Percentiles rank a stretch among this genome's conserved stretches.
These are phyloP conservation scores for Stegastes partitus DNA, from an alignment of 2,113 vertebrate species.

Conservation along the genomic window DNA sequence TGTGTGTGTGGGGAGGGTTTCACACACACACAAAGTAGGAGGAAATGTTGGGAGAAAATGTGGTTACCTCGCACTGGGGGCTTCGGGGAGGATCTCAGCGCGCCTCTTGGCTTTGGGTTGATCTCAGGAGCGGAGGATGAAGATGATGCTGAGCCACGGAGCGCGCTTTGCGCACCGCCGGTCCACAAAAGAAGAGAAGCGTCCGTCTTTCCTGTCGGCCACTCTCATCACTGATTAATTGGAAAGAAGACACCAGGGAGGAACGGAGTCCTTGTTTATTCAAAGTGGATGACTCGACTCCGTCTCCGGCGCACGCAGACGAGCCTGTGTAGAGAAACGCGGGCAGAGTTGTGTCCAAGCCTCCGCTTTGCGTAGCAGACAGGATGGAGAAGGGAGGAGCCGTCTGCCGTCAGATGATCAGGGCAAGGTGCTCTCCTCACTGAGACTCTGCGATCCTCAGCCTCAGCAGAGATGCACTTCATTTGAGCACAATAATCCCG, in stretches of 20 bases:
- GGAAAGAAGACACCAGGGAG: conserved; percentile 67
- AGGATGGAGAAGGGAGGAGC: conserved; percentile 70
- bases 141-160: conserved; percentile 57
- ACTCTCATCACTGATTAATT: conserved; percentile 86
- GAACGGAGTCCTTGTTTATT: conserved; percentile 53
- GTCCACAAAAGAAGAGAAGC: conserved; percentile 53
- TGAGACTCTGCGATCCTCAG: conserved; percentile 36
- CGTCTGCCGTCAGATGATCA: conserved; percentile 77
- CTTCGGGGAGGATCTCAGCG: conserved; percentile 57
- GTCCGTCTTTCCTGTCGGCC: conserved; percentile 61
- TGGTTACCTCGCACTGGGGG: conserved; percentile 75
- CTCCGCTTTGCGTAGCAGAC: conserved; percentile 59
- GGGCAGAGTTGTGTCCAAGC: conserved; percentile 55
- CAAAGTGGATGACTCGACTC: conserved; percentile 60
- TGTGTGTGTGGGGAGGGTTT: not conserved
- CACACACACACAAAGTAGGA: conserved; percentile 22
- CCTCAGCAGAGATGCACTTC: conserved; percentile 2
- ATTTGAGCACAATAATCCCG: not conserved
- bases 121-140: conserved; percentile 66
- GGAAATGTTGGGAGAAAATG: conserved; percentile 14
- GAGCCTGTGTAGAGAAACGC: conserved; percentile 35
- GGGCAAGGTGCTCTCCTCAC: conserved; percentile 72
- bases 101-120: conserved; percentile 60
- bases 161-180: conserved; percentile 74
- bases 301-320: conserved; percentile 35